Conservation (phyloP, 2,888 invertebrate genomes). For the Dasysyrphus tricinctus region DNA sequence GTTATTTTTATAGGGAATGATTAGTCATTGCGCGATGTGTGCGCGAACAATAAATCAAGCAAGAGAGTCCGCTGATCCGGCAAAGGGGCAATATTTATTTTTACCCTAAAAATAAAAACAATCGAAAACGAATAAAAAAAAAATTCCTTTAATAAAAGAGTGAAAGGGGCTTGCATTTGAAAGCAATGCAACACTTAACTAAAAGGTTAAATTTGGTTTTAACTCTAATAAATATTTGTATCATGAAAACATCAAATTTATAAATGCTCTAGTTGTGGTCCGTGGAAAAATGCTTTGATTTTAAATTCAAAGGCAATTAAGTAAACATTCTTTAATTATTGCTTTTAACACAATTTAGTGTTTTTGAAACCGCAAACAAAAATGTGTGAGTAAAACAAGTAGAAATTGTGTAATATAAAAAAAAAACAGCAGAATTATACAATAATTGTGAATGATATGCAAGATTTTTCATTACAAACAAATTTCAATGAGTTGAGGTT, state of each 20-base stretch:
- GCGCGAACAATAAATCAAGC: conserved; percentile 58
- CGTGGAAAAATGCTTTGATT: conserved; percentile 14
- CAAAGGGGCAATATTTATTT: conserved; percentile 57
- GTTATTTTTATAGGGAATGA: conserved; percentile 68
- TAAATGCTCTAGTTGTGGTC: not conserved
- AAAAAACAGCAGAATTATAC: not conserved
- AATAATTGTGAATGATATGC: not conserved
- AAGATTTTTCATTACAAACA: not conserved
- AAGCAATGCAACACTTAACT: not conserved
- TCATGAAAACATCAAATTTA: not conserved
- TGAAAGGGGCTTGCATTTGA: conserved; percentile 46
- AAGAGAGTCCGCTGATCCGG: conserved; percentile 55
- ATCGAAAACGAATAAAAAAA: conserved; percentile 1
- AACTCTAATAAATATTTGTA: not conserved
- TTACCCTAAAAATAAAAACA: conserved; percentile 37
- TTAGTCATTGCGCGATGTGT: conserved; percentile 54
- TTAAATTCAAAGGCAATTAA: not conserved
- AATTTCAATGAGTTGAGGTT: conserved; percentile 7
- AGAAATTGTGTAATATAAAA: not conserved
- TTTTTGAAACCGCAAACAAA: conserved; percentile 27
- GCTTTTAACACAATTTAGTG: not conserved
- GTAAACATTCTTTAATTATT: conserved; percentile 44
- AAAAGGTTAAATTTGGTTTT: conserved; percentile 44
- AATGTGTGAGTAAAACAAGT: not conserved
- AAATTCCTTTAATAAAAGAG: not conserved